A percentile compares a stretch with the other conserved stretches of the same genome.
phyloP scores from a whole-genome alignment of 2,797 vertebrate genomes.

The Anguilla marmorata region DNA sequence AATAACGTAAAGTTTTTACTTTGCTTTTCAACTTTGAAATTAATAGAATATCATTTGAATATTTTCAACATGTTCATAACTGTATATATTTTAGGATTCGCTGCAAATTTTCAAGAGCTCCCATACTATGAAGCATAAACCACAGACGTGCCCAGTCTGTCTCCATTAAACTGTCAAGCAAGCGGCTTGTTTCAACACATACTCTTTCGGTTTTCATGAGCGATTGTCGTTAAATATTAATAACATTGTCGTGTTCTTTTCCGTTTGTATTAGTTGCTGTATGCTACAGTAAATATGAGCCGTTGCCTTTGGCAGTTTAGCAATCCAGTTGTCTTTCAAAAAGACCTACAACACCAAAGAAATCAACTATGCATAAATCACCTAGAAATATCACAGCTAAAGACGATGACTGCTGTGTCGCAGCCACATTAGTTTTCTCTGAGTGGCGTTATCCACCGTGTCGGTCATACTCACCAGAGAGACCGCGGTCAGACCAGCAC shows the following conservation, averaged over 20 bases:
- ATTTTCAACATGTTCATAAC: background rate
- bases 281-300: background rate
- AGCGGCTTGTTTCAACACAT: background rate
- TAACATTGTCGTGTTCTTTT: background rate
- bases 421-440: background rate
- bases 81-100: background rate
- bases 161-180: background rate
- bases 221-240: background rate
- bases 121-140: background rate
- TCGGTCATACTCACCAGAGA: slow-evolving; percentile 24
- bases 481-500: background rate
- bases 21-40: background rate
- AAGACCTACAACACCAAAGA: background rate
- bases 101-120: background rate
- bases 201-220: background rate
- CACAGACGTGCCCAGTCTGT: background rate
- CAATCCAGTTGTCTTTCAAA: background rate
- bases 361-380: background rate
- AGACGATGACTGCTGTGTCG: background rate
- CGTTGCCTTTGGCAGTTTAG: background rate
- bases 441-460: background rate
- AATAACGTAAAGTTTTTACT: background rate
- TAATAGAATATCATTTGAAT: background rate
- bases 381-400: background rate
- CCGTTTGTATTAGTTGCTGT: background rate